Evolutionary conservation across 1,140 invertebrate genomes (phyloP), one percentile per base, ranked within the genome.

Genomic region (Euwallacea similis): DNA sequence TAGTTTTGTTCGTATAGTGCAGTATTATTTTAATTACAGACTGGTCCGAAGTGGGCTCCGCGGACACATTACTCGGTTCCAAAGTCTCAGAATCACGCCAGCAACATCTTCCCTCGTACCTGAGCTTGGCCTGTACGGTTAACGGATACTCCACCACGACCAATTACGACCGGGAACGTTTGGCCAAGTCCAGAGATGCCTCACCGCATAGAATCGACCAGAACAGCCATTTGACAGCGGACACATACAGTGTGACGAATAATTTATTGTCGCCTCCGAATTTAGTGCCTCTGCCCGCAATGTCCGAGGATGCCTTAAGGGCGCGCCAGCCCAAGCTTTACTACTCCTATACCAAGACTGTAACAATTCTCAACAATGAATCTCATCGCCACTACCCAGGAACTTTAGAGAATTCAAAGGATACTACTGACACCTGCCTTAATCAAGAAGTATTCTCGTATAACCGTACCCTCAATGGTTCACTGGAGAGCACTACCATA

Each of bases 121-220:
- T 96, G 55, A 92, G 91, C 77, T 83, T 96, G 61, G 93, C 94
- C 60, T 95, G 94, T 80, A 93, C 92, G 13, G 92, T 96, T 41
- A 95, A 92, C 83, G 94, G 94, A 8, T 96, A 96, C 80, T 92
- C 91, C 0, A 91, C 91, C 75, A 86, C 92, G 56, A 93, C 89
- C 9, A 91, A 91, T 68, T 95, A 95, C 85, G 90, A 92, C 78
- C 91, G 90, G 0, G 90, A 86, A 72, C 81, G 87, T 6, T 85
- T 89, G 43, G 87, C 87, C 55, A 86, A 85, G 75, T 89, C 87
- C 76, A 84, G 85, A 73, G 90, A 88, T 82, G 89, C 86, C 69
- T 90, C 87, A 71, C 90, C 87, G 69, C 90, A 86, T 76, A 85
- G 84, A 76, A 87, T 83, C 80, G 73, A 79, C 56, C 7, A 61